Conservation (phyloP, 2,113 vertebrate genomes). For the Lipotes vexillifer region DNA sequence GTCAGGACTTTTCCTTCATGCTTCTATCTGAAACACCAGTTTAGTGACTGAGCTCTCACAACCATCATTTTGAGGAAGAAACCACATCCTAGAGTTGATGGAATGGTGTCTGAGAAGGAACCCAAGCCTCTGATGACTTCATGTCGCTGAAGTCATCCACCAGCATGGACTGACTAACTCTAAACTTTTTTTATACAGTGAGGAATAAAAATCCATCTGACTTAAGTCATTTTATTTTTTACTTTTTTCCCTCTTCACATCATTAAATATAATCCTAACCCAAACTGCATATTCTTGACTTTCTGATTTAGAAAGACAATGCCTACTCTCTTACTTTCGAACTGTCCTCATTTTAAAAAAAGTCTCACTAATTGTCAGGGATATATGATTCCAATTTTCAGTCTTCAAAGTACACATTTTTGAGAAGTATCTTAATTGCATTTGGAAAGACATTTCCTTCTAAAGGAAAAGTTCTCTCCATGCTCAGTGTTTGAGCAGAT, state of each 20-base stretch:
- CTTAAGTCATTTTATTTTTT: constrained; percentile 34
- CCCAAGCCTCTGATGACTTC: not conserved
- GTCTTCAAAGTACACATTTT: not conserved
- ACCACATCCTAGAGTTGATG: not conserved
- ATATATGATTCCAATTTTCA: constrained; percentile 34
- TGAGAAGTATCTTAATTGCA: constrained; percentile 29
- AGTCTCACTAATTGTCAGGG: constrained; percentile 31
- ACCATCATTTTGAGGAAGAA: not conserved
- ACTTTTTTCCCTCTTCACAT: not conserved
- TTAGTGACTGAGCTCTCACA: not conserved
- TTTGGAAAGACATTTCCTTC: constrained; percentile 11
- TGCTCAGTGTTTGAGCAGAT: not conserved
- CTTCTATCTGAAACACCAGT: not conserved
- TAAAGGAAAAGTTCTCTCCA: not conserved
- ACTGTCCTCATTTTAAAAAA: not conserved
- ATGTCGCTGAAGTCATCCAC: not conserved
- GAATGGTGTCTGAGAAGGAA: not conserved
- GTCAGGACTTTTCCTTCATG: not conserved
- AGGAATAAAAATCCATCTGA: constrained; percentile 5
- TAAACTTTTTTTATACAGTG: not conserved
- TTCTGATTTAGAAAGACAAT: constrained; percentile 46
- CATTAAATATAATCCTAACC: constrained; percentile 38
- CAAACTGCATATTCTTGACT: not conserved
- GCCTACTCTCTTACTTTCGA: constrained; percentile 40
- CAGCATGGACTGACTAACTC: not conserved